Evolutionary conservation across 2,888 invertebrate species (phyloP), one percentile per base, ranked within the genome.

Genomic region (Conistra vaccinii): DNA sequence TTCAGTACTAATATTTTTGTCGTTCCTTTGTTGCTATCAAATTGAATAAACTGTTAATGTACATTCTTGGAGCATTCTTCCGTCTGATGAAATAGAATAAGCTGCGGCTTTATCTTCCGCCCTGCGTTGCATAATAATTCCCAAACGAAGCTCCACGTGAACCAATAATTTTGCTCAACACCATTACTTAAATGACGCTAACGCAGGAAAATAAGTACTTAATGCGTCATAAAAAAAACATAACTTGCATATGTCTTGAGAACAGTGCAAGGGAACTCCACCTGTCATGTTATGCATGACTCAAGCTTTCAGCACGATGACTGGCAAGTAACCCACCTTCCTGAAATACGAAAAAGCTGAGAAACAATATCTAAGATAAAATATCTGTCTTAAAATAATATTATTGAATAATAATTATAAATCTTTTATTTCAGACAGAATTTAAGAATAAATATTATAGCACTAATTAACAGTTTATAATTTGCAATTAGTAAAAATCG

Each of bases 1-100:
- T 89, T 80, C 83, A 84, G 68, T 66, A 81, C 76, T 76, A 78
- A 87, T 89, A 90, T 90, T 89, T 89, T 85, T 85, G 84, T 84
- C 78, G 69, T 83, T 73, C 48, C 80, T 84, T 84, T 84, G 81
- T 76, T 78, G 67, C 26, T 48, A 60, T 70, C 17, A 69, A 73
- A 84, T 85, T 81, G 61, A 78, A 79, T 72, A 69, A 84, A 76
- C 61, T 75, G 67, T 61, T 62, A 75, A 71, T 80, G 61, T 67
- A 53, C 9, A 63, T 57, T 65, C 53, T 73, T 42, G 14, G 26
- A 67, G 53, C 6, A 35, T 39, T 29, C 17, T 51, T 32, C 20
- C n/a, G 2, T 48, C 10, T 12, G 17, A 23, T 29, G 5, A 60
- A n/a, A 62, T 1, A 35, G 23, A 32, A 67, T 29, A 57, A 51